Evolutionary conservation across 2,113 vertebrate species (phyloP).

Genomic region (Grallaria varia): DNA sequence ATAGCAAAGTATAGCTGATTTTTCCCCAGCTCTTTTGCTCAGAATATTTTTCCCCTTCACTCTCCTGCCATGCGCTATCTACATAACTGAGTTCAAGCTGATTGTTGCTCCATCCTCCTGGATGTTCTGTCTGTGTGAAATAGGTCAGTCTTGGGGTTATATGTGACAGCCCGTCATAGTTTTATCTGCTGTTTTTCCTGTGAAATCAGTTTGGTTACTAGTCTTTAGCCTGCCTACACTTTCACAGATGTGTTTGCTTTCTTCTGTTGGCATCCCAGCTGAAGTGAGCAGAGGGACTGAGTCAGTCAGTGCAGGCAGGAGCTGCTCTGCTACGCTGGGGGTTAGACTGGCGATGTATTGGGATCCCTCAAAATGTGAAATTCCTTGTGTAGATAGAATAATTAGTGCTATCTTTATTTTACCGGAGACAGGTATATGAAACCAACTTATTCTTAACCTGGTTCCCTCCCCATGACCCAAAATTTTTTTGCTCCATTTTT

Average conservation of each 20-base stretch:
- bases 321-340: neutral
- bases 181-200: neutral
- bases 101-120: neutral
- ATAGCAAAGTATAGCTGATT: neutral
- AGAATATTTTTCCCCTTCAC: neutral
- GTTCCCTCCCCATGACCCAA: neutral
- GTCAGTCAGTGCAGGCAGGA: neutral
- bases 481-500: neutral
- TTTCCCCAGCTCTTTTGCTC: neutral
- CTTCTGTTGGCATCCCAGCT: neutral
- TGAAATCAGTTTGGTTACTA: neutral
- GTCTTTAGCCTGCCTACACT: neutral
- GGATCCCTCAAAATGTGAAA: neutral
- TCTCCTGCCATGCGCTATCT: neutral
- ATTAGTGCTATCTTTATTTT: neutral
- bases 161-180: neutral
- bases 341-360: rapidly evolving
- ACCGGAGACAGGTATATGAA: neutral
- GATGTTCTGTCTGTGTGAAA: neutral
- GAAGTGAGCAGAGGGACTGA: rapidly evolving
- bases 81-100: neutral
- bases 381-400: neutral
- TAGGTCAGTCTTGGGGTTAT: neutral
- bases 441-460: neutral
- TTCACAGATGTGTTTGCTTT: neutral